phyloP scores from a whole-genome alignment of 2,888 invertebrate genomes.

The Cephus runcator region DNA sequence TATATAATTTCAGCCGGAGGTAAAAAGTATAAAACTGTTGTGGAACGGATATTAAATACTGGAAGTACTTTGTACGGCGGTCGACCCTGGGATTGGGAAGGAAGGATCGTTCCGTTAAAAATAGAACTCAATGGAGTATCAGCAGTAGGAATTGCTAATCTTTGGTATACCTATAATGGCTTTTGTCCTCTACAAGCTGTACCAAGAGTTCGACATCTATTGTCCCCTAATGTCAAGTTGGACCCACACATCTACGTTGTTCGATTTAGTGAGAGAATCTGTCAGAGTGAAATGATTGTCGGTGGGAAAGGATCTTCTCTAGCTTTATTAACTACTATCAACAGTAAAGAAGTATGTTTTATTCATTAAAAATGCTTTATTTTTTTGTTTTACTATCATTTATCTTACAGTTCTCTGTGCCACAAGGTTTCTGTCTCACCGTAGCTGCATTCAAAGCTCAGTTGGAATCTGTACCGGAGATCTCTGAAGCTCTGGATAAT shows the following conservation, averaged over 20 bases:
- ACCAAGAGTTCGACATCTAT: constrained; percentile 11
- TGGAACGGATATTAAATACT: constrained; percentile 32
- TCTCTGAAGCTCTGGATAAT: constrained; percentile 67
- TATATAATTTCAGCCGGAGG: constrained; percentile 35
- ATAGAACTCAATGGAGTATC: constrained; percentile 32
- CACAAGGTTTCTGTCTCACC: constrained; percentile 79
- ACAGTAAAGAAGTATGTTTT: constrained; percentile 63
- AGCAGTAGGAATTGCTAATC: constrained; percentile 62
- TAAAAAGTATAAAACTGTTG: constrained; percentile 34
- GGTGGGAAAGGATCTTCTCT: constrained; percentile 86
- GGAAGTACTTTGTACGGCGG: constrained; percentile 45
- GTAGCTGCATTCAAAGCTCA: constrained; percentile 72
- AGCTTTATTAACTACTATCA: constrained; percentile 71
- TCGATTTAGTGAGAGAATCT: constrained; percentile 66
- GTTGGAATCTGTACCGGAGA: constrained; percentile 65
- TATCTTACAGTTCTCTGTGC: constrained; percentile 69
- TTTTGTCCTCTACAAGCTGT: constrained; percentile 14
- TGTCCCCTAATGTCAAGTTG: constrained; percentile 29
- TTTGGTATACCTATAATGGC: constrained; percentile 58
- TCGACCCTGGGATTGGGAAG: constrained; percentile 50
- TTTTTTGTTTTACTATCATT: constrained; percentile 11
- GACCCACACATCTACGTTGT: constrained; percentile 57
- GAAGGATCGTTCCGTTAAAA: constrained; percentile 32
- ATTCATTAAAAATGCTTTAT: constrained; percentile 3
- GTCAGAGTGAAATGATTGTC: constrained; percentile 70